Evolutionary conservation across 2,888 invertebrate species (phyloP), one percentile per base, ranked within the genome.

Genomic region (Macrosoma leucophasiata): DNA sequence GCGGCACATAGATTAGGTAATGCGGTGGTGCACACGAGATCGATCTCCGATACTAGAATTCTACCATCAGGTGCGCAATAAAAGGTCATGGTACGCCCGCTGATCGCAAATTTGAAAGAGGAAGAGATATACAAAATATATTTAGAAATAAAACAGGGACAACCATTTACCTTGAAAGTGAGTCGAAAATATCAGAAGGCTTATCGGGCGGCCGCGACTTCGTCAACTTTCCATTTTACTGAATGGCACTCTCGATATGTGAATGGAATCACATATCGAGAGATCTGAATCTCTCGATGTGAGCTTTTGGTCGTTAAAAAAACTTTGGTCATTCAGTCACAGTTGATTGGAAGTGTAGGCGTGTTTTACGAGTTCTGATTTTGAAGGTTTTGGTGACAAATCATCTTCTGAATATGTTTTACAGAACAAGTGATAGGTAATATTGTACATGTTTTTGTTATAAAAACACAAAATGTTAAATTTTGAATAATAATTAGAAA

Each of bases 131-230:
- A 13, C 18, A 29, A 20, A n/a, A 4, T 5, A 26, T 14, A 30
- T 25, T 5, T 43, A 22, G 21, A 43, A 41, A 24, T 34, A 28
- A 22, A 32, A 42, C 22, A 29, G 32, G 28, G 32, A 42, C 39
- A 48, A 54, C 45, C 45, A 36, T 50, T 59, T 61, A 65, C 72
- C 72, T 73, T 75, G 65, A 64, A 68, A 65, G 72, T 76, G 74
- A 74, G 73, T 62, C 70, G 63, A 65, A 53, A 57, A 55, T 57
- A 48, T 51, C 43, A 52, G 39, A 48, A 55, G 44, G 40, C 24
- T 36, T 33, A 12, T 19, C n/a, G n/a, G n/a, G n/a, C n/a, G n/a
- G n/a, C n/a, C n/a, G n/a, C n/a, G n/a, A n/a, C n/a, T n/a, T n/a
- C n/a, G n/a, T n/a, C n/a, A n/a, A n/a, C n/a, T n/a, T n/a, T n/a